A percentile compares a stretch with the other conserved stretches of the same genome.
Evolutionary conservation across 2,888 invertebrate species (phyloP).

Genomic region (Acanthosepion pharaonis): DNA sequence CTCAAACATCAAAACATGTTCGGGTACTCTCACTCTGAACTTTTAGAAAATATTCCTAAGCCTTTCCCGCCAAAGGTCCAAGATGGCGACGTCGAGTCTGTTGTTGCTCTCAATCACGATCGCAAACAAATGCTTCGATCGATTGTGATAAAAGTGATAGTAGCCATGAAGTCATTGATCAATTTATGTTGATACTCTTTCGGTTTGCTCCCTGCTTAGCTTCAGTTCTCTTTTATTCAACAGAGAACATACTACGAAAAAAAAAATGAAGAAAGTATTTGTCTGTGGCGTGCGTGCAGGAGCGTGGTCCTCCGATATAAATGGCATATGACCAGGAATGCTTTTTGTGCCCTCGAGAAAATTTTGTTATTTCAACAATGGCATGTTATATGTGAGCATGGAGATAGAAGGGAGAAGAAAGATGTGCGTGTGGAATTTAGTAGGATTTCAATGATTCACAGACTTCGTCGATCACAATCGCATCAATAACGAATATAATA

Average conservation of each 20-base stretch:
- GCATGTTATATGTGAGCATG: neutral
- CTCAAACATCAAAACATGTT: slow-evolving; percentile 33
- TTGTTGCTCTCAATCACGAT: neutral
- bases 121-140: slow-evolving; percentile 9
- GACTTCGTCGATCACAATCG: neutral
- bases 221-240: neutral
- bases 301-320: neutral
- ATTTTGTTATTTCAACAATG: neutral
- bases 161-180: neutral
- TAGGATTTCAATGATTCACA: neutral
- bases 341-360: neutral
- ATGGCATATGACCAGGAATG: slow-evolving; percentile 1
- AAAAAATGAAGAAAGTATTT: neutral
- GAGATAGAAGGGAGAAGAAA: neutral
- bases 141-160: slow-evolving; percentile 12
- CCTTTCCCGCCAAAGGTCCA: slow-evolving; percentile 33
- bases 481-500: neutral
- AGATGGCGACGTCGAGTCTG: slow-evolving; percentile 33
- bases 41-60: slow-evolving; percentile 33
- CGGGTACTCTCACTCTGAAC: neutral
- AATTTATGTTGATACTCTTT: slow-evolving; percentile 33
- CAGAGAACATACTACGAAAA: neutral
- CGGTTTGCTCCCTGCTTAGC: neutral
- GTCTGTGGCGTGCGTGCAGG: neutral
- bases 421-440: no score